Conservation (phyloP, 1,140 invertebrate species). For the Philopotamus ludificatus region DNA sequence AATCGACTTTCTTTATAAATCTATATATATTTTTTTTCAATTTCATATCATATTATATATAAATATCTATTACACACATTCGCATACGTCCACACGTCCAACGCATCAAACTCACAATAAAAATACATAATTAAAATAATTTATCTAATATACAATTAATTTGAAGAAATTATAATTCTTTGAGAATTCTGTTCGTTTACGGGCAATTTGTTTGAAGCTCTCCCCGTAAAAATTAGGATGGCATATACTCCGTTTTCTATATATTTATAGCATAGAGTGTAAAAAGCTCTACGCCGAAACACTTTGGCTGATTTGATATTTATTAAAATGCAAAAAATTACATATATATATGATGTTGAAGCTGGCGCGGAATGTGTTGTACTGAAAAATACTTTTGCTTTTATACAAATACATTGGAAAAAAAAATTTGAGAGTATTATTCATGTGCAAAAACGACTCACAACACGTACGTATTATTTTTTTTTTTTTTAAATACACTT, state of each 20-base stretch:
- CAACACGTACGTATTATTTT: no score
- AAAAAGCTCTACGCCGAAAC: conserved; percentile 38
- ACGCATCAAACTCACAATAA: not conserved
- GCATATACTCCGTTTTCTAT: conserved; percentile 32
- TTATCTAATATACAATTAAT: conserved; percentile 8
- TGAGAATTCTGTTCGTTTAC: conserved; percentile 1
- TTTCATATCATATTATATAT: no score
- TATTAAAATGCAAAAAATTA: conserved; percentile 21
- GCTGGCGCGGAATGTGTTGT: conserved; percentile 17
- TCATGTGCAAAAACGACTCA: not conserved
- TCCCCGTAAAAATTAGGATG: conserved; percentile 39
- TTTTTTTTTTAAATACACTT: no score
- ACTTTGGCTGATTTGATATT: conserved; percentile 39
- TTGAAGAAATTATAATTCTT: not conserved
- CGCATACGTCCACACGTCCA: no score
- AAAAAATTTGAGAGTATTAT: not conserved
- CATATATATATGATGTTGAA: not conserved
- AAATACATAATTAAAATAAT: conserved; percentile 12
- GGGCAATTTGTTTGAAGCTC: conserved; percentile 24
- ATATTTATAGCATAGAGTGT: conserved; percentile 37
- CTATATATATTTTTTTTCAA: no score
- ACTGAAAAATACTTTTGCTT: not conserved
- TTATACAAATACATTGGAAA: not conserved
- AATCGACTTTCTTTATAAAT: no score
- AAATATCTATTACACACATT: no score